phyloP scores from a whole-genome alignment of 2,113 vertebrate genomes.

The Corydoras sp. region DNA sequence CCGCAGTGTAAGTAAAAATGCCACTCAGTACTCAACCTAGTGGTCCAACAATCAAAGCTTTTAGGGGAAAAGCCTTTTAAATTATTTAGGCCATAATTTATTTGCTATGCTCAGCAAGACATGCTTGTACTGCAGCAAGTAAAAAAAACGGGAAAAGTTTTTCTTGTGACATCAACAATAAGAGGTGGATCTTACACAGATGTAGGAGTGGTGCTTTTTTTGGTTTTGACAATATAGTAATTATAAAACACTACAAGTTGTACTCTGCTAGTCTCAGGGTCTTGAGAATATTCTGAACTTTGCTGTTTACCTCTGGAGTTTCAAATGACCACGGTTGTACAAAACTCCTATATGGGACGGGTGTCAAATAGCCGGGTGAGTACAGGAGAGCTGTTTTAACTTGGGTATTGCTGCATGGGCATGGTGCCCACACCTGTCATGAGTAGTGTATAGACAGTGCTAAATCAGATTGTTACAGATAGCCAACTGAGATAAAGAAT shows the following conservation, averaged over 20 bases:
- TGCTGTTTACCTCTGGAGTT: constrained; percentile 14
- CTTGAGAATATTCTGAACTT: constrained; percentile 15
- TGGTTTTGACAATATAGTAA: constrained; percentile 45
- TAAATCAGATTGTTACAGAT: no score
- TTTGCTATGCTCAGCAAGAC: constrained; percentile 55
- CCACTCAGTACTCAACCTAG: constrained; percentile 35
- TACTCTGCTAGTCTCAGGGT: constrained; percentile 56
- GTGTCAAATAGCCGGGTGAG: constrained; percentile 67
- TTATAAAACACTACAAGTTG: constrained; percentile 44
- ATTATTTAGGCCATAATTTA: constrained; percentile 77
- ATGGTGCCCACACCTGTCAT: constrained; percentile 22
- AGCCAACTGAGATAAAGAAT: no score
- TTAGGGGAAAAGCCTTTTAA: constrained; percentile 70
- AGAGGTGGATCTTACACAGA: constrained; percentile 38
- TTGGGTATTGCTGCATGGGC: constrained; percentile 34
- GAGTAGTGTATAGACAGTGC: no score
- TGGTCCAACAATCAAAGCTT: constrained; percentile 64
- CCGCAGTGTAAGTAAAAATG: constrained; percentile 26
- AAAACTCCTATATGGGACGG: constrained; percentile 62
- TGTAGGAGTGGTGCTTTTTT: constrained; percentile 38
- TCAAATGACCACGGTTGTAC: constrained; percentile 59
- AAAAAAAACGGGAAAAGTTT: constrained; percentile 62
- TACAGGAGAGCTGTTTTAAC: constrained; percentile 11
- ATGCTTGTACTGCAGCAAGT: constrained; percentile 65
- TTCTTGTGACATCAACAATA: constrained; percentile 45